These are phyloP conservation scores for Mamestra configurata DNA, from an alignment of 1,140 invertebrate species.

Conservation along the genomic window DNA sequence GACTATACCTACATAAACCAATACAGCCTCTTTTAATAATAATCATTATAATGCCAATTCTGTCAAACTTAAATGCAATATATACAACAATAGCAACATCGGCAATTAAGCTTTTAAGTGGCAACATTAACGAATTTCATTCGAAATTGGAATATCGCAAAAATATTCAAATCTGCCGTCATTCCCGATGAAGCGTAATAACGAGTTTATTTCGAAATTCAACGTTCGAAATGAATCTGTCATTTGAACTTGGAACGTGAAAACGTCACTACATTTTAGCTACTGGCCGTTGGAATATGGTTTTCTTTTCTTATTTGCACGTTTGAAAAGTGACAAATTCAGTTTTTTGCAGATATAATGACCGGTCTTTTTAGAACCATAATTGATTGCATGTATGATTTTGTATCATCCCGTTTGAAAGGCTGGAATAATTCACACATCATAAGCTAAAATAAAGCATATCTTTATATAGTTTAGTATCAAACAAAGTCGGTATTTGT, in stretches of 20 bases:
- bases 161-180: conserved; percentile 20
- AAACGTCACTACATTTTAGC: background rate
- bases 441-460: too few species aligned
- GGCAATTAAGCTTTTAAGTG: background rate
- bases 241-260: background rate
- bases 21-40: too few species aligned
- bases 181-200: background rate
- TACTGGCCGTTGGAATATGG: background rate
- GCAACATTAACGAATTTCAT: conserved; percentile 18
- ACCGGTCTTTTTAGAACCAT: too few species aligned
- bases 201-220: conserved; percentile 2
- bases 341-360: background rate
- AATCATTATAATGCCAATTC: background rate
- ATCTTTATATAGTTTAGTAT: too few species aligned
- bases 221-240: conserved; percentile 3
- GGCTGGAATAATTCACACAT: too few species aligned
- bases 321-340: background rate
- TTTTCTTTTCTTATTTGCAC: background rate
- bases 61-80: background rate
- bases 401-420: too few species aligned
- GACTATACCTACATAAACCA: too few species aligned
- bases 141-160: conserved; percentile 8
- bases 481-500: too few species aligned
- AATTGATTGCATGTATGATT: too few species aligned
- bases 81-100: background rate